Base-by-base conservation (phyloP, 2,888 invertebrate species). In the Rapana venosa region DNA sequence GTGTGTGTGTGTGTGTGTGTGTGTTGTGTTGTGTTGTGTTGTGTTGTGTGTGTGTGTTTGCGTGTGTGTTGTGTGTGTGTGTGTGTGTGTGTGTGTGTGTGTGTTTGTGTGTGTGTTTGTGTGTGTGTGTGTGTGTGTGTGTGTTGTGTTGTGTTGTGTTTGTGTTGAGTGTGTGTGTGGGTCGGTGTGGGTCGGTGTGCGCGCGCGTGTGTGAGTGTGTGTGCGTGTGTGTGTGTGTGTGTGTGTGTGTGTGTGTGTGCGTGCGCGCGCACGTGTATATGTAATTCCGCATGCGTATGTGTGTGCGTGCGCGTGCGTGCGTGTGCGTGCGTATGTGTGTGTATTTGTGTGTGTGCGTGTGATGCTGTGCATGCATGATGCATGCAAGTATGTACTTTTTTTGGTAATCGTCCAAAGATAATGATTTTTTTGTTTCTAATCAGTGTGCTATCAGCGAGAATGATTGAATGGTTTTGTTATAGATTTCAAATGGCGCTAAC, bases 221-320 rank as follows among this genome's bases (percentile, higher is more conserved):
- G 74, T 74, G 74, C n/a, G 74, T 74, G 74, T 74, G 74, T 74
- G 74, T 74, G 74, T n/a, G 74, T 74, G 74, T n/a, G 74, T 74
- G 74, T 74, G 22, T n/a, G 74, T n/a, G 74, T 74, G n/a, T n/a
- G 74, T 74, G 30, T n/a, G 74, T 74, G 30, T 11, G 74, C n/a
- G 11, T 74, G 26, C n/a, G 30, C 26, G 74, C n/a, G 30, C 26
- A n/a, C n/a, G 26, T 74, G 74, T 74, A 11, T 74, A 11, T 74
- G 30, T 74, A 11, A 1, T 8, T 30, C 26, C n/a, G 74, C 22
- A 22, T 70, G 70, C 22, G 74, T 74, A n/a, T 74, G 74, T n/a
- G 74, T 11, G 74, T 11, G n/a, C n/a, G 30, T 5, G n/a, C n/a
- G 74, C n/a, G n/a, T n/a, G 66, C 13, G 66, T 66, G 66, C 13